Evolutionary conservation across 2,888 invertebrate species (phyloP), one percentile per base, ranked within the genome.

Genomic region (Prenolepis imparis): DNA sequence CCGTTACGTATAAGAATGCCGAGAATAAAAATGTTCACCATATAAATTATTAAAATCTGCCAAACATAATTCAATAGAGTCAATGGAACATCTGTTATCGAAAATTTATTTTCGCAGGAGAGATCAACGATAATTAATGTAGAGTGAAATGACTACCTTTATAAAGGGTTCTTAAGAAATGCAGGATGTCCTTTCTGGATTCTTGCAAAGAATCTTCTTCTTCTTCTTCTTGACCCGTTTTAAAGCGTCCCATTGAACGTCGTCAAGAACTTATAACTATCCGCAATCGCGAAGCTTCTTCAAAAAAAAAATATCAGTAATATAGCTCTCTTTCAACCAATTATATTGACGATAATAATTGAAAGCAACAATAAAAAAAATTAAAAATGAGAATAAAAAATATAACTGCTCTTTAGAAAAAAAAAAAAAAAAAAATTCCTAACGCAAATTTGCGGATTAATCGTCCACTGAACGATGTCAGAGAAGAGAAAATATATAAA

Each of bases 161-260:
- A 67, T 73, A 48, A 70, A 52, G 24, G 21, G 41, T 64, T 68
- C 59, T 83, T 64, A 48, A 48, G 24, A 75, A 61, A 68, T 44
- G 28, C 24, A 59, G 39, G 67, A 72, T 78, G 59, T 36, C 63
- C 11, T 18, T 48, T 48, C 39, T 80, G 21, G 21, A 83, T 83
- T 77, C 67, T 39, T 21, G 57, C n/a, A 64, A 61, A 81, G 57
- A 63, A 24, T 32, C 5, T 3, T 39, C 6, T 52, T 52, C 15
- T 28, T 61, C 28, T 28, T 28, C 28, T 28, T 28, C 66, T 59
- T 66, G 48, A 75, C 39, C 70, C 64, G n/a, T 44, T 66, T 36
- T 78, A 28, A 63, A 52, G 15, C 21, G 72, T 78, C 78, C 67
- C 73, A 80, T 41, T 72, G 52, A 28, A 78, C 32, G 41, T 48